Base-by-base conservation (phyloP, 2,113 vertebrate genomes). In the Hymenochirus boettgeri region DNA sequence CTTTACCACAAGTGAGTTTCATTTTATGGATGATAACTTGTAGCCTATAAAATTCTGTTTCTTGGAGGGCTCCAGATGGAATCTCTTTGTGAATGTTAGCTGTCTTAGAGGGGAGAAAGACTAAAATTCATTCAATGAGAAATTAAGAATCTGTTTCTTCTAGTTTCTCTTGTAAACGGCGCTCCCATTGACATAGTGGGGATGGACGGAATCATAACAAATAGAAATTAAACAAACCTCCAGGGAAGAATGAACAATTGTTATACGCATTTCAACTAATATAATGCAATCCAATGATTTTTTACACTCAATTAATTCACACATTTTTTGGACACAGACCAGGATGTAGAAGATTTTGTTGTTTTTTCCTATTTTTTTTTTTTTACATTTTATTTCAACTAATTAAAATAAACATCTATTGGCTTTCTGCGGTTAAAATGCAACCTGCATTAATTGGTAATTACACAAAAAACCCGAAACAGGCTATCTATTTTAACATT, bases 291-390 rank as follows among this genome's bases (percentile, higher is more conserved):
- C 83, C 83, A 71, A 81, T 69, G 77, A 17, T 82, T 82, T 88
- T 87, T 88, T 82, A 84, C 85, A 88, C 85, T 88, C 89, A 84
- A 84, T 92, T 90, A 88, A 86, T 89, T 89, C 83, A 80, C 79
- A 77, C 81, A 77, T 72, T 63, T 19, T 42, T 77, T 77, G 79
- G 80, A 78, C 62, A 67, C 24, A n/a, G 69, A 73, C 74, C 57
- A 66, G 72, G 69, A 64, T 53, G 69, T 51, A 67, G 72, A 71
- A 67, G 18, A 50, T 57, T 33, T 1, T 33, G 39, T n/a, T n/a
- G n/a, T n/a, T n/a, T n/a, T n/a, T n/a, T n/a, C n/a, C n/a, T n/a
- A n/a, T n/a, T n/a, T n/a, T n/a, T n/a, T n/a, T n/a, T n/a, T n/a
- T n/a, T n/a, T n/a, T n/a, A 39, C 18, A 11, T 66, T 74, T 72